Conservation (phyloP, 2,888 invertebrate species). For the Melipona bicolor region DNA sequence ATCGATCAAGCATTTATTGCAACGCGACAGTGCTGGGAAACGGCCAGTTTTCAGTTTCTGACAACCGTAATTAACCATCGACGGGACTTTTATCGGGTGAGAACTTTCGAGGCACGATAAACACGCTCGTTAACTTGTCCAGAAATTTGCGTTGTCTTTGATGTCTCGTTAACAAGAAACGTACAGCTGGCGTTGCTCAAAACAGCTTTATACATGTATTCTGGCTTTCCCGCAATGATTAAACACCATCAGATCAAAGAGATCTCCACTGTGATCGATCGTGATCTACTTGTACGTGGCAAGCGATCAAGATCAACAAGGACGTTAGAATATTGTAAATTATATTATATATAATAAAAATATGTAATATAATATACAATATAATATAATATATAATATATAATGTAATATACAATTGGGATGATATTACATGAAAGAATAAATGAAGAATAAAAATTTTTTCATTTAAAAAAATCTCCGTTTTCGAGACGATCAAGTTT, state of each 20-base stretch:
- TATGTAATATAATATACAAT: no score
- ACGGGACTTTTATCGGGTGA: constrained; percentile 29
- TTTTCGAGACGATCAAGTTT: no score
- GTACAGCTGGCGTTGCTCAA: background rate
- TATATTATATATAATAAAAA: no score
- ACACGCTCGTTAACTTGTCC: constrained; percentile 46
- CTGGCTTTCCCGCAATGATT: constrained; percentile 16
- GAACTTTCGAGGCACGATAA: constrained; percentile 29
- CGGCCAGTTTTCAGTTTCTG: background rate
- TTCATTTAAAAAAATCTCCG: no score
- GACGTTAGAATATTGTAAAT: no score
- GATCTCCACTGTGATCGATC: background rate
- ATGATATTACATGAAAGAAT: no score
- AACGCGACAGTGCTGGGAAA: background rate
- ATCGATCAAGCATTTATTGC: constrained; percentile 11
- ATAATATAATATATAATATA: no score
- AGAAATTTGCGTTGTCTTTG: constrained; percentile 36
- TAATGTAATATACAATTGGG: no score
- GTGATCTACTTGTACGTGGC: background rate
- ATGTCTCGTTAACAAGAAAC: constrained; percentile 38
- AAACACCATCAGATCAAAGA: constrained; percentile 24
- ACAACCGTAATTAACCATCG: constrained; percentile 50
- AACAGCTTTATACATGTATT: constrained; percentile 9
- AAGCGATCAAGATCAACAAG: no score
- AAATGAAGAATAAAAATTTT: no score